Evolutionary conservation across 2,113 vertebrate species (phyloP).

Genomic region (Channa maculata): DNA sequence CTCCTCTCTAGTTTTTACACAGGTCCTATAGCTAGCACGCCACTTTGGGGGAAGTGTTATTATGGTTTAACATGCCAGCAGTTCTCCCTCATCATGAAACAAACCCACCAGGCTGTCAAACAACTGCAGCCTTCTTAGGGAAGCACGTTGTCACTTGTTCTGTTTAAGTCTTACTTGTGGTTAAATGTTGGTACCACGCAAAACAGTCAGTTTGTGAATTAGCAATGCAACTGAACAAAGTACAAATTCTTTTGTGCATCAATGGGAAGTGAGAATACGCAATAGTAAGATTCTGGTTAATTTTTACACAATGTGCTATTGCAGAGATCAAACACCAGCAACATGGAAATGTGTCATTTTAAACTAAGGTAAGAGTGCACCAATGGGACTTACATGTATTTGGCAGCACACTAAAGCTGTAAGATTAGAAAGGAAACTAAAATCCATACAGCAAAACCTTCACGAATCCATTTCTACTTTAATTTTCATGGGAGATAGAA

Average conservation of each 20-base stretch:
- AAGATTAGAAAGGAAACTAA: slow-evolving; percentile 30
- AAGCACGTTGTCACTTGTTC: slow-evolving; percentile 55
- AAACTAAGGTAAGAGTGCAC: slow-evolving; percentile 9
- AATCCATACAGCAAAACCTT: slow-evolving; percentile 37
- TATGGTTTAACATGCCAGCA: slow-evolving; percentile 78
- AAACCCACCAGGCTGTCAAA: slow-evolving; percentile 77
- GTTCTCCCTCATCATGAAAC: slow-evolving; percentile 72
- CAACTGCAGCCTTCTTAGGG: slow-evolving; percentile 65
- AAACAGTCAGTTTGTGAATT: slow-evolving; percentile 55
- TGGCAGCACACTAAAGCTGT: slow-evolving; percentile 34
- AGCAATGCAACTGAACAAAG: slow-evolving; percentile 41
- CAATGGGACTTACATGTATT: neutral
- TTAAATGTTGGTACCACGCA: slow-evolving; percentile 15
- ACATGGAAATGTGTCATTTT: slow-evolving; percentile 34
- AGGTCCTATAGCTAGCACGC: slow-evolving; percentile 60
- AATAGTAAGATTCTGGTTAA: slow-evolving; percentile 16
- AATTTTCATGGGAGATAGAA: slow-evolving; percentile 65
- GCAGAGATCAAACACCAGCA: slow-evolving; percentile 40
- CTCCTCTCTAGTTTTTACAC: slow-evolving; percentile 59
- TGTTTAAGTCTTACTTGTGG: slow-evolving; percentile 50
- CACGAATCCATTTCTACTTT: slow-evolving; percentile 62
- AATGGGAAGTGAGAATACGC: slow-evolving; percentile 5
- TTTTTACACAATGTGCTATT: slow-evolving; percentile 24
- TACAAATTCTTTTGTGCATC: slow-evolving; percentile 53
- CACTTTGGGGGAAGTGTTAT: slow-evolving; percentile 66